Conservation (phyloP, 2,888 invertebrate species). For the Eilema depressum region DNA sequence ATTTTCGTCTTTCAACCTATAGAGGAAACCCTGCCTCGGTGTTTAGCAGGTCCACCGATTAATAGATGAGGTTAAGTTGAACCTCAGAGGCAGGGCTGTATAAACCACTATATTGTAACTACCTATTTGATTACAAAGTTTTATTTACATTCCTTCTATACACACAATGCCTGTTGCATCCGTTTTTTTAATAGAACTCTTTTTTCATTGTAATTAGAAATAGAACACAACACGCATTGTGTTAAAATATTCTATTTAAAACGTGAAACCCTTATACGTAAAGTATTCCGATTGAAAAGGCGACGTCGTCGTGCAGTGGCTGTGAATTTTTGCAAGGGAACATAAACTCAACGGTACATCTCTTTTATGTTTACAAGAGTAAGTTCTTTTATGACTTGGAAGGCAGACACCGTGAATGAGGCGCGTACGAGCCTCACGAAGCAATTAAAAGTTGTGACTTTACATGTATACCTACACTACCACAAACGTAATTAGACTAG, state of each 20-base stretch:
- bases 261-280: conserved; percentile 46
- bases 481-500: conserved; percentile 56
- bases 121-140: too few species aligned
- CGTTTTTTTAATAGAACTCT: too few species aligned
- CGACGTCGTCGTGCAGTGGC: conserved; percentile 43
- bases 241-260: conserved; percentile 56
- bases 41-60: too few species aligned
- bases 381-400: conserved; percentile 65
- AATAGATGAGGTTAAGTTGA: too few species aligned
- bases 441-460: conserved; percentile 72
- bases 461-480: conserved; percentile 43
- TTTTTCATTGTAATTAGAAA: conserved; percentile 3
- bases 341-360: conserved; percentile 58
- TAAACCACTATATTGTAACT: too few species aligned
- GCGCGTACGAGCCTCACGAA: conserved; percentile 58
- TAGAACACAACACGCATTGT: conserved; percentile 25
- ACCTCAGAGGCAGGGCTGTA: too few species aligned
- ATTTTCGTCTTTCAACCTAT: too few species aligned
- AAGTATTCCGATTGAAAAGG: conserved; percentile 61
- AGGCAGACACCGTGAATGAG: conserved; percentile 60
- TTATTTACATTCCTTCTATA: neutral
- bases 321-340: conserved; percentile 62
- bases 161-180: neutral
- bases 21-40: too few species aligned
- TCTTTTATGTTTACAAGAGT: conserved; percentile 56